A percentile compares a stretch with the other conserved stretches of the same genome.
Conservation (phyloP, 1,140 invertebrate species). For the Dermatophagoides farinae region DNA sequence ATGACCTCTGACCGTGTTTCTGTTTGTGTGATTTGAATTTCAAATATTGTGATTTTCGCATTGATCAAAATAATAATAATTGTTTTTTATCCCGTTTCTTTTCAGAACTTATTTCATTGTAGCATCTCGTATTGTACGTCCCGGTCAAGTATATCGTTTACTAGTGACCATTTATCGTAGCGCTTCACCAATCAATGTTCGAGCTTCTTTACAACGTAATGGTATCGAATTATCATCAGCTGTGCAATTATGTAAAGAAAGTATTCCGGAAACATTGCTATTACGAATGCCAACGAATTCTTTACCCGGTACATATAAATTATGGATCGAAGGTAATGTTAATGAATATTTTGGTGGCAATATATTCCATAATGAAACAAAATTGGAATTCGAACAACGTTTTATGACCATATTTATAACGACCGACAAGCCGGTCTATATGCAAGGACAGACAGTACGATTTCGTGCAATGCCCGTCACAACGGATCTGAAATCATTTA, state of each 20-base stretch:
- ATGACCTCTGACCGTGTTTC: too few species aligned
- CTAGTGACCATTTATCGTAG: conserved; percentile 52
- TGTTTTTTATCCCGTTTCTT: too few species aligned
- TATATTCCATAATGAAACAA: conserved; percentile 60
- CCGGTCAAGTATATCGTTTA: conserved; percentile 62
- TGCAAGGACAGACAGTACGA: conserved; percentile 66
- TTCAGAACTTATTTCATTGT: conserved; percentile 64
- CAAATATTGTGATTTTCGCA: too few species aligned
- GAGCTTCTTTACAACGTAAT: conserved; percentile 60
- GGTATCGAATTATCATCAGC: conserved; percentile 63
- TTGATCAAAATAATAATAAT: too few species aligned
- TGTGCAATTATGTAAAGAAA: conserved; percentile 47
- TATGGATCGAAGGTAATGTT: conserved; percentile 69
- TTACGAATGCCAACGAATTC: conserved; percentile 62
- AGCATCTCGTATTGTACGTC: conserved; percentile 58
- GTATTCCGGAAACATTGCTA: conserved; percentile 56
- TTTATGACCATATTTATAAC: conserved; percentile 90
- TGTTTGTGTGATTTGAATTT: too few species aligned
- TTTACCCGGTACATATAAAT: conserved; percentile 53
- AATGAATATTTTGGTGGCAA: conserved; percentile 58
- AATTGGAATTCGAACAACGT: conserved; percentile 54
- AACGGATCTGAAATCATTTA: conserved; percentile 63
- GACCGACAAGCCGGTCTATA: conserved; percentile 83
- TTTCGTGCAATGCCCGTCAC: conserved; percentile 74
- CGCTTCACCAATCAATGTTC: conserved; percentile 47